Base-by-base conservation (phyloP, 2,797 vertebrate species). In the Chlorospingus flavigularis region DNA sequence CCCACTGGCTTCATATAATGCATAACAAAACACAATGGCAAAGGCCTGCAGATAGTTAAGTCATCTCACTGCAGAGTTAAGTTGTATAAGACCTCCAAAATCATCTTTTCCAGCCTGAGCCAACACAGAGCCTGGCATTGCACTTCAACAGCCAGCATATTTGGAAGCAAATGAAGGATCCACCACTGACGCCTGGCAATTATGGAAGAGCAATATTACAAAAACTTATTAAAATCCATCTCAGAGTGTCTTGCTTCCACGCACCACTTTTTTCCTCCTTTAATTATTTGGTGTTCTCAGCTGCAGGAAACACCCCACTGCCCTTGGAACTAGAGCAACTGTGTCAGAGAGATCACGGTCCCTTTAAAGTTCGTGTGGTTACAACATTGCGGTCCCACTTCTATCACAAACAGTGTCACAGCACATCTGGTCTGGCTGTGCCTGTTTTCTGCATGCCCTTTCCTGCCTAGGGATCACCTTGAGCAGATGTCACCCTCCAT, bases 381-480 rank as follows among this genome's bases (percentile, higher is more conserved):
- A 55, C 92, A 91, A 78, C 43, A 75, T 1, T 57, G 55, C 50
- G 79, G 77, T 82, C 76, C 83, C 79, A 73, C 43, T 84, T 86
- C 72, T 39, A 15, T 45, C 86, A 45, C 75, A 71, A 84, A 76
- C 72, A 28, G 15, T 88, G 70, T 70, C 90, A 73, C 66, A 53
- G 58, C 70, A 90, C 86, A 79, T 90, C 86, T 92, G 80, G 62
- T 60, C 66, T 60, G 90, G 47, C 57, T 4, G 1, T 35, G 55
- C 45, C 55, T 78, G 63, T 70, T 84, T 91, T 90, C 82, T 70
- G 60, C 51, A 3, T 86, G 73, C 83, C 93, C 86, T 93, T 94
- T 84, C 43, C 80, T 48, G 77, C 63, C 48, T 24, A 17, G 60
- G 67, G 76, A 86, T 95, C 96, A 95, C 93, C 95, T 95, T 94